Conservation (phyloP, 64 coral and sea anemone species). For the Montipora capricornis region DNA sequence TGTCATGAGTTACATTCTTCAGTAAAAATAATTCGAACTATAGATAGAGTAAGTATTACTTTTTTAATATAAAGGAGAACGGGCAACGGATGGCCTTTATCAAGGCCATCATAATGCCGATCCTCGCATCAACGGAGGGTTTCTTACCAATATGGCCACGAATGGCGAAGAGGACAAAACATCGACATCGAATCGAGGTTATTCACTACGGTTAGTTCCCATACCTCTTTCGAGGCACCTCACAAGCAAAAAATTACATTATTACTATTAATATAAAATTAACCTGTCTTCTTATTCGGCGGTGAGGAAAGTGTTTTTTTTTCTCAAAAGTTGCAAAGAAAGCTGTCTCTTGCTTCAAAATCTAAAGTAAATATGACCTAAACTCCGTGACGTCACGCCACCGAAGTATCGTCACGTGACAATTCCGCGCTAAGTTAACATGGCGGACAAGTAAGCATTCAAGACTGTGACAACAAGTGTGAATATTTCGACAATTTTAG, state of each 20-base stretch:
- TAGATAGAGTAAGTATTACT: background rate
- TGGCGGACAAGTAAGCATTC: slow-evolving; percentile 75
- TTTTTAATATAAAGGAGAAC: background rate
- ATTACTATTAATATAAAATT: too few relatives aligned
- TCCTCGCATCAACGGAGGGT: background rate
- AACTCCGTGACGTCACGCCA: slow-evolving; percentile 23
- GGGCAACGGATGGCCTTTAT: background rate
- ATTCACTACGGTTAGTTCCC: slow-evolving; percentile 6
- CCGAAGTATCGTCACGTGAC: slow-evolving; percentile 74
- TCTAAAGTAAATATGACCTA: background rate
- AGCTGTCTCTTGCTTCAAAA: too few relatives aligned
- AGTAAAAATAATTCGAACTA: background rate
- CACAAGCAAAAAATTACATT: too few relatives aligned
- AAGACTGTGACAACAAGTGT: slow-evolving; percentile 2
- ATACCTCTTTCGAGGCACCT: background rate
- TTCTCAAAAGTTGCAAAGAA: too few relatives aligned
- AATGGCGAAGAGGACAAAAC: slow-evolving; percentile 80
- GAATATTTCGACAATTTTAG: slow-evolving; percentile 20
- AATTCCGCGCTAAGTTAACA: slow-evolving; percentile 77
- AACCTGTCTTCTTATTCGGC: too few relatives aligned
- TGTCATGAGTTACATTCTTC: background rate
- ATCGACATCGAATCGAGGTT: slow-evolving; percentile 51
- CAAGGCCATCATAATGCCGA: slow-evolving; percentile 11
- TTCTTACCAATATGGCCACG: slow-evolving; percentile 99
- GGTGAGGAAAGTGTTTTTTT: too few relatives aligned